Evolutionary conservation across 2,113 vertebrate species (phyloP).

Genomic region (Anolis carolinensis): DNA sequence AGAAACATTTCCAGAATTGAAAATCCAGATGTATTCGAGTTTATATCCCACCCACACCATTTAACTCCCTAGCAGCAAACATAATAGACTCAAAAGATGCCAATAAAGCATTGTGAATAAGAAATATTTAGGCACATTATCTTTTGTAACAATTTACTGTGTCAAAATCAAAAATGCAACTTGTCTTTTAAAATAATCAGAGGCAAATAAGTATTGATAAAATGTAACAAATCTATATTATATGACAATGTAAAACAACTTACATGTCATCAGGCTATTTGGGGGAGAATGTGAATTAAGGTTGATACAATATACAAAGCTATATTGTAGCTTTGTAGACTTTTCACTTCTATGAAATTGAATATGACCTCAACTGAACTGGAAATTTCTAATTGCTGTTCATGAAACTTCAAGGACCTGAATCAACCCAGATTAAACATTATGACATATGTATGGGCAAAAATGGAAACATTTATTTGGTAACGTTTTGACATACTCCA

Average conservation of each 20-base stretch:
- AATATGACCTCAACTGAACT: background rate
- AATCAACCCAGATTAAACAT: conserved; percentile 11
- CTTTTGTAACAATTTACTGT: too few species aligned
- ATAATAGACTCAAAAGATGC: conserved; percentile 46
- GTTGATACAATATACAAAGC: background rate
- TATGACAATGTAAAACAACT: background rate
- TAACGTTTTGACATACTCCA: background rate
- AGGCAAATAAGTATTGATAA: too few species aligned
- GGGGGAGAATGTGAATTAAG: conserved; percentile 8
- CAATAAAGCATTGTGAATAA: background rate
- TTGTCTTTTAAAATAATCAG: too few species aligned
- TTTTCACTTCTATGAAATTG: background rate
- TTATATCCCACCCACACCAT: conserved; percentile 54
- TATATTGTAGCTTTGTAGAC: background rate
- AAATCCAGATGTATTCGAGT: conserved; percentile 52
- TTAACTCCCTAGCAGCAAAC: conserved; percentile 8
- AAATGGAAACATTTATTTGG: conserved; percentile 11
- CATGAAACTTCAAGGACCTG: background rate
- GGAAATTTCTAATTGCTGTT: background rate
- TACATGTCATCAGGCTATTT: background rate
- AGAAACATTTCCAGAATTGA: conserved; percentile 50
- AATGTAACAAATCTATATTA: too few species aligned
- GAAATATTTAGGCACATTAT: too few species aligned
- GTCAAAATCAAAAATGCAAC: too few species aligned
- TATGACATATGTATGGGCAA: background rate